Conservation (phyloP, 2,888 invertebrate species). For the Monoplex corrugatus region DNA sequence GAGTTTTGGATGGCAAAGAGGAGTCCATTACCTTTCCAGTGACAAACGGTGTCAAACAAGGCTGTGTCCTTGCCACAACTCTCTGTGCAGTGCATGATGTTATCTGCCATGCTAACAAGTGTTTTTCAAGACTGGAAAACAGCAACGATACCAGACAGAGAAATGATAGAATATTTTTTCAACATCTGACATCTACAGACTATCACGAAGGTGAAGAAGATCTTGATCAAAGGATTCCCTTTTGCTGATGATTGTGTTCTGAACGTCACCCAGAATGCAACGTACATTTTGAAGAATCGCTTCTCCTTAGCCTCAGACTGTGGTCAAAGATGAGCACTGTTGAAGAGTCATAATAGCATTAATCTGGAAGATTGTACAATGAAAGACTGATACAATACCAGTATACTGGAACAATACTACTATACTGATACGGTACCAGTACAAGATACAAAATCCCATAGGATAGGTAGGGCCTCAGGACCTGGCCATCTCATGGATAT, state of each 20-base stretch:
- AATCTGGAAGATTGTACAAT: too few species aligned
- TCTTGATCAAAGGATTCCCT: background rate
- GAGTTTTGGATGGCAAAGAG: background rate
- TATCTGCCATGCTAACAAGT: constrained; percentile 43
- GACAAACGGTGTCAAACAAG: constrained; percentile 46
- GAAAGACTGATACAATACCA: too few species aligned
- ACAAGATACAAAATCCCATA: too few species aligned
- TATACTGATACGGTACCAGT: too few species aligned
- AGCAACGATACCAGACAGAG: constrained; percentile 21
- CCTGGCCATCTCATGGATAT: too few species aligned
- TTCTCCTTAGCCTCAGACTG: constrained; percentile 10
- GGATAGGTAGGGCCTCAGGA: too few species aligned
- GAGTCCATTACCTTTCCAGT: constrained; percentile 20
- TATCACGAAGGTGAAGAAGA: constrained; percentile 23
- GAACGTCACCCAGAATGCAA: constrained; percentile 1
- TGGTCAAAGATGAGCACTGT: too few species aligned
- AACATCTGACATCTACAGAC: constrained; percentile 6
- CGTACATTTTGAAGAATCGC: background rate
- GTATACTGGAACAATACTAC: too few species aligned
- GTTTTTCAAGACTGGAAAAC: background rate
- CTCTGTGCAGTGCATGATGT: constrained; percentile 46
- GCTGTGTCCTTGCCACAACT: constrained; percentile 43
- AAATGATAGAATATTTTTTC: constrained; percentile 37
- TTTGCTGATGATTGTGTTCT: constrained; percentile 36
- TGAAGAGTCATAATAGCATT: too few species aligned